Evolutionary conservation across 2,113 vertebrate species (phyloP), one percentile per base, ranked within the genome.

Genomic region (Oxyruncus cristatus): DNA sequence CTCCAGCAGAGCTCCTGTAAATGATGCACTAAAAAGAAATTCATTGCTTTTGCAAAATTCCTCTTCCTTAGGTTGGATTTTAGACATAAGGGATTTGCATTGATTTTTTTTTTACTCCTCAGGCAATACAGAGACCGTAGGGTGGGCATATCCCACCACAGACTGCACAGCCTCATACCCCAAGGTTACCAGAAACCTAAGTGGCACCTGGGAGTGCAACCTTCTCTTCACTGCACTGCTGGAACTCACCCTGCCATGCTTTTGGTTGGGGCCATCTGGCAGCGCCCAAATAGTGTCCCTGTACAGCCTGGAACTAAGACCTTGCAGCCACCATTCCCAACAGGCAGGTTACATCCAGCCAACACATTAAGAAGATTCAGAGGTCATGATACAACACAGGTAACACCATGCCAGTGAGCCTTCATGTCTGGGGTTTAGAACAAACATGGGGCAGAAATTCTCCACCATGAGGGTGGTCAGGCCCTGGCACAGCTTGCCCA

Each of bases 401-500:
- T 55, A n/a, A 44, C 30, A 44, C 20, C 26, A 9, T 6, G 3
- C 11, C 19, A 49, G 24, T 14, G 53, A 50, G 6, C 7, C 10
- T 78, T 50, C 37, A 4, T 15, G 18, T 24, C 46, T 15, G 62
- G 33, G 4, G 8, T 11, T 8, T 70, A 32, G 26, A 58, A 49
- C 12, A 35, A 21, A 42, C 27, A 26, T 23, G 33, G 15, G 22
- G 14, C 44, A 39, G 52, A 14, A 74, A 67, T 59, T 67, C 6
- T 39, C 44, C 9, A 10, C 27, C n/a, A 22, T 23, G 22, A 44
- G 9, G 12, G 4, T 28, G 33, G 4, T 0, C 8, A 46, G 68
- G 52, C 4, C 5, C 37, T 74, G 68, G 22, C 7, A 13, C 8
- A 74, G 26, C 4, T 0, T 65, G 1, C 1, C 32, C 35, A 28